Evolutionary conservation across 2,113 vertebrate genomes (phyloP), one percentile per base, ranked within the genome.

Genomic region (Rousettus leschenaultii): DNA sequence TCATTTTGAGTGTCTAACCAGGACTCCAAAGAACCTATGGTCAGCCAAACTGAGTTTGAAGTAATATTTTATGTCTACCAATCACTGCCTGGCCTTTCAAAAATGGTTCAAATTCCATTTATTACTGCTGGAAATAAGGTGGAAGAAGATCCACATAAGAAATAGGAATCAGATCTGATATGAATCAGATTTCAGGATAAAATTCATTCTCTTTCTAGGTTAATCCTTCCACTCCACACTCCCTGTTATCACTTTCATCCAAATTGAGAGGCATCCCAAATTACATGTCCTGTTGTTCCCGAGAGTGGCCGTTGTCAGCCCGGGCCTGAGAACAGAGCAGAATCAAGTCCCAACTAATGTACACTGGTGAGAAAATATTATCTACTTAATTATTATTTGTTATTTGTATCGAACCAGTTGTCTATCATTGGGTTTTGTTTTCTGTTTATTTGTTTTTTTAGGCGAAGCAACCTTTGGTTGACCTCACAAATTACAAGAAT

Each of bases 241-340:
- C 3, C 35, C 13, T 43, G 43, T 28, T 12, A 63, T 24, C 24
- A 63, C 7, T 79, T 63, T 9, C 5, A 40, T 45, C 4, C 10
- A 21, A 51, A 63, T 22, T 79, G 2, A 65, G 11, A 91, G 16
- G 5, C 45, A 35, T 30, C 80, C 35, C 33, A 66, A 43, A 35
- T 59, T 57, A 33, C 13, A 43, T 30, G 38, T 45, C 28, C 7
- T 19, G 0, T 35, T 68, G 2, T 89, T 63, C 19, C 16, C n/a
- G 1, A 12, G 9, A 19, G 3, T 33, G 30, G 19, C 26, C 24
- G 0, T n/a, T 40, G 0, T 40, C 35, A 66, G 38, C 10, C 9
- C 65, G 6, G 13, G 28, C 6, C 19, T 55, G 30, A 74, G 48
- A 57, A 8, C 11, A 80, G 30, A 80, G 24, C 18, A n/a, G 2